Percentiles rank a stretch among this genome's conserved stretches.
Conservation (phyloP, 2,113 vertebrate species). For the Halcyon malimbica region DNA sequence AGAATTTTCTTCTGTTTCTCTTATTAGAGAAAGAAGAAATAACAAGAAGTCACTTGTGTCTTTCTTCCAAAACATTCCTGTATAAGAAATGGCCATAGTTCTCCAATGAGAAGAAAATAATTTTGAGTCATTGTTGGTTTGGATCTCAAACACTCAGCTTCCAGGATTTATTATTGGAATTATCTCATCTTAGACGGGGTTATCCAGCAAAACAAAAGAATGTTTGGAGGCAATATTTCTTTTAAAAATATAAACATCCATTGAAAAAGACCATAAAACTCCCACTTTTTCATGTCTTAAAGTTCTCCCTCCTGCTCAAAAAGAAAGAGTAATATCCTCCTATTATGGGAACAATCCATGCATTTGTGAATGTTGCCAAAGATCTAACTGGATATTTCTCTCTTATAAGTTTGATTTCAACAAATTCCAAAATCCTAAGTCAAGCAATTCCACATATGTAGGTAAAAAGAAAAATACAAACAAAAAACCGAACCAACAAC, state of each 20-base stretch:
- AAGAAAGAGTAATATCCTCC: background rate
- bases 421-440: background rate
- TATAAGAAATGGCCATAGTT: background rate
- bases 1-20: background rate
- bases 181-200: background rate
- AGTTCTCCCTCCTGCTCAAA: background rate
- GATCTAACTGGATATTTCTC: background rate
- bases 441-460: background rate
- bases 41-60: background rate
- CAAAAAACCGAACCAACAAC: background rate
- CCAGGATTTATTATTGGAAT: background rate
- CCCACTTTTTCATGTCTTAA: background rate
- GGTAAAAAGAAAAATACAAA: background rate
- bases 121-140: background rate
- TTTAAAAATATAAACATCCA: background rate
- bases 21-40: background rate
- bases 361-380: background rate
- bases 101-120: background rate
- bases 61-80: background rate
- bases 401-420: background rate
- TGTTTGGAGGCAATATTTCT: background rate
- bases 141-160: background rate
- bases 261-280: background rate
- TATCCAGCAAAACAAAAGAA: background rate
- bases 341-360: background rate